Evolutionary conservation across 2,797 vertebrate genomes (phyloP), one percentile per base, ranked within the genome.

Genomic region (Diglossa cyanea): DNA sequence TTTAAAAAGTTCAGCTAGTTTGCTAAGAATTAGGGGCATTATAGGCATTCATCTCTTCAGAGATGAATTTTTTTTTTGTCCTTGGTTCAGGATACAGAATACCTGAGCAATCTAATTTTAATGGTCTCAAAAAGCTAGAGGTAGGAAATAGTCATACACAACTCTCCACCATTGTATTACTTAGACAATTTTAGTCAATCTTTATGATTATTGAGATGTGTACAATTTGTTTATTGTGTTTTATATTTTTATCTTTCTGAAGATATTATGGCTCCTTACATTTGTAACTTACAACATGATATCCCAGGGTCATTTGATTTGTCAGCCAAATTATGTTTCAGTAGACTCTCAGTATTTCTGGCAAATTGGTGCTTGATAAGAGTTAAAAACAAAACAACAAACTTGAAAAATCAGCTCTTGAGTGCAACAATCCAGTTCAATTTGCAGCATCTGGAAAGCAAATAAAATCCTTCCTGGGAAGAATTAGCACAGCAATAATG

Each of bases 361-460:
- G 3, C 7, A 85, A 62, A 16, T 12, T 66, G 35, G 8, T 45
- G 6, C 33, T 58, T 82, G 19, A 61, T 21, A 61, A 75, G 44
- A 48, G 23, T 86, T 89, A 82, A 94, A 93, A 93, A 18, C 9
- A 71, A 88, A 89, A 62, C 25, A 80, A 31, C 2, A 72, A 75
- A 78, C 23, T 75, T 74, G 54, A 63, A 81, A 91, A 94, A 55
- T 70, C 30, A 47, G 21, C 44, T 66, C 35, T 81, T 81, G 50
- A 89, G 42, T 75, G n/a, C 44, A 79, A 37, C 17, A 91, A 84
- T 86, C 17, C 53, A 30, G 75, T 73, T 79, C 57, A 80, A 86
- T 93, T 88, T 66, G 51, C 19, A 93, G 42, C 86, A 95, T 91
- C 72, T 97, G 80, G 76, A 90, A 95, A 91, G 82, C 92, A 97